Conservation (phyloP, 2,797 vertebrate species). For the Cirrhinus molitorella region DNA sequence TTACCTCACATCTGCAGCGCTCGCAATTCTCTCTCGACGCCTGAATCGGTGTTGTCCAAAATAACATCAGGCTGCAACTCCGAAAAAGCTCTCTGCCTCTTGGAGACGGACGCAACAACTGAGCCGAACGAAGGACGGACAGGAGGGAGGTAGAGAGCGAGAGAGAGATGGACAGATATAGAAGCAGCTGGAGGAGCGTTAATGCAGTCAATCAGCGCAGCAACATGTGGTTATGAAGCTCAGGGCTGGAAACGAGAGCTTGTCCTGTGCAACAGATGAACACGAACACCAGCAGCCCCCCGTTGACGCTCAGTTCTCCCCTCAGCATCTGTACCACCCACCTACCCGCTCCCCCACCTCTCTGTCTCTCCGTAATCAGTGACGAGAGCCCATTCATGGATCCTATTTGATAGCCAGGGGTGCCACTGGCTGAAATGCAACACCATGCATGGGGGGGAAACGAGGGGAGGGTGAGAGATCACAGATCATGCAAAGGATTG, state of each 20-base stretch:
- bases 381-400: conserved; percentile 71
- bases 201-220: conserved; percentile 69
- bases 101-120: conserved; percentile 57
- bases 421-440: conserved; percentile 64
- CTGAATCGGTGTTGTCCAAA: background rate
- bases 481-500: conserved; percentile 37
- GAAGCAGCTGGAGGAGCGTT: conserved; percentile 62
- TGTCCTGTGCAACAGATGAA: conserved; percentile 69
- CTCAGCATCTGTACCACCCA: conserved; percentile 47
- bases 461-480: conserved; percentile 9
- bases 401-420: conserved; percentile 65
- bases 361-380: conserved; percentile 66
- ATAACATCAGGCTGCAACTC: conserved; percentile 72
- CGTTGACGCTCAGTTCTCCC: conserved; percentile 48
- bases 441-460: conserved; percentile 42
- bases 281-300: conserved; percentile 61
- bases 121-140: conserved; percentile 56
- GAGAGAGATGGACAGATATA: conserved; percentile 24
- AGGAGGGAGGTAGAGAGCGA: conserved; percentile 53
- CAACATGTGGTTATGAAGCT: conserved; percentile 82
- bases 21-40: conserved; percentile 55
- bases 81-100: conserved; percentile 63
- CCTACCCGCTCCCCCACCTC: conserved; percentile 64
- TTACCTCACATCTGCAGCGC: conserved; percentile 83
- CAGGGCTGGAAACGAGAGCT: conserved; percentile 42